These are phyloP conservation scores for Agrilus mali DNA, from an alignment of 2,888 invertebrate genomes.

Conservation along the genomic window DNA sequence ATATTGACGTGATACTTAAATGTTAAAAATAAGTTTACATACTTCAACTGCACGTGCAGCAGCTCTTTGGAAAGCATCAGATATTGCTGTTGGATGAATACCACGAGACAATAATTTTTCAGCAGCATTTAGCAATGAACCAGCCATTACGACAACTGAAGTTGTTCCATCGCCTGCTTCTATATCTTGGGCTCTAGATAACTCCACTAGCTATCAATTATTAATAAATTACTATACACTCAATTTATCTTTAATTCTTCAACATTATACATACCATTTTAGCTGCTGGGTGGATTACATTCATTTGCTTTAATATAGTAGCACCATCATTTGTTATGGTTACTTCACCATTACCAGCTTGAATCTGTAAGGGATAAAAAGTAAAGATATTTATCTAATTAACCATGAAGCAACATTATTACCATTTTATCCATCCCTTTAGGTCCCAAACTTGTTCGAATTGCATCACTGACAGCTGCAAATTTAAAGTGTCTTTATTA, in stretches of 20 bases:
- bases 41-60: constrained; percentile 56
- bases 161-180: constrained; percentile 99
- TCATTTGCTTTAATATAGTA: constrained; percentile 97
- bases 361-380: constrained; percentile 54
- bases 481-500: constrained; percentile 19
- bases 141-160: constrained; percentile 94
- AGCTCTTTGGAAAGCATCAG: constrained; percentile 90
- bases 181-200: constrained; percentile 96
- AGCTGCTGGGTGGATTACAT: constrained; percentile 95
- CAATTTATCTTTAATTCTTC: not conserved
- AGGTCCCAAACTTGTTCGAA: constrained; percentile 96
- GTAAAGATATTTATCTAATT: constrained; percentile 1
- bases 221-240: not conserved
- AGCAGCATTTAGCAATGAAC: constrained; percentile 87
- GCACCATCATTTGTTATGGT: constrained; percentile 99
- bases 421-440: constrained; percentile 99
- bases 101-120: constrained; percentile 86
- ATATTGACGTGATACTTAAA: no score
- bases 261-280: constrained; percentile 67
- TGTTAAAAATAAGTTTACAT: no score
- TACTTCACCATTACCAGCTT: constrained; percentile 92
- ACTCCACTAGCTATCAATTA: constrained; percentile 70
- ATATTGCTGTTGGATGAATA: constrained; percentile 95
- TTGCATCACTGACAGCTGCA: constrained; percentile 95
- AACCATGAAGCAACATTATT: constrained; percentile 14